Evolutionary conservation across 2,113 vertebrate genomes (phyloP).

Genomic region (Ornithorhynchus anatinus): DNA sequence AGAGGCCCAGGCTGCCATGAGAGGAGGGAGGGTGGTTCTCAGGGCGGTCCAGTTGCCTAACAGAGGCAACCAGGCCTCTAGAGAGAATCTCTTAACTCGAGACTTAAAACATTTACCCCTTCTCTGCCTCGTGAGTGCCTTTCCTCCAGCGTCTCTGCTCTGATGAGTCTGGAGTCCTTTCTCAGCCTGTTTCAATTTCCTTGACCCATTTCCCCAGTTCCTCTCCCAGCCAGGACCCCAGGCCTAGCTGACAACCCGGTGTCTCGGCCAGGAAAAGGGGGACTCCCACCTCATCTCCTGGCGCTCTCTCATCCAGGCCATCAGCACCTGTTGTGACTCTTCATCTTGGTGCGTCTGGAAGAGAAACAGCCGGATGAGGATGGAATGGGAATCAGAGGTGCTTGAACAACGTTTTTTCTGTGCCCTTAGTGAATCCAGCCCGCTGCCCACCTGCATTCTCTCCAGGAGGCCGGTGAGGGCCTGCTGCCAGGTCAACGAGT

Average conservation of each 20-base stretch:
- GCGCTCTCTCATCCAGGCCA: slow-evolving; percentile 80
- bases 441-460: slow-evolving; percentile 73
- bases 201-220: too few relatives aligned
- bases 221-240: background rate
- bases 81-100: too few relatives aligned
- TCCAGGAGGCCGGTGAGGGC: slow-evolving; percentile 79
- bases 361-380: too few relatives aligned
- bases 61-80: too few relatives aligned
- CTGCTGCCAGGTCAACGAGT: slow-evolving; percentile 83
- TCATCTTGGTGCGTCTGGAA: slow-evolving; percentile 77
- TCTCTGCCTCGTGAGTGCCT: too few relatives aligned
- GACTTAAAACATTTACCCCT: too few relatives aligned
- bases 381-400: too few relatives aligned
- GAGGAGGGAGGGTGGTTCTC: background rate
- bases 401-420: background rate
- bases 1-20: background rate
- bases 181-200: too few relatives aligned
- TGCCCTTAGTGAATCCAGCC: background rate
- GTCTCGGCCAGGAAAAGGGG: too few relatives aligned
- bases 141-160: too few relatives aligned
- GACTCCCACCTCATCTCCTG: slow-evolving; percentile 79
- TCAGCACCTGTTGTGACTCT: slow-evolving; percentile 74
- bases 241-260: background rate
- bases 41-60: too few relatives aligned
- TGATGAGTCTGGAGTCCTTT: too few relatives aligned